phyloP scores from a whole-genome alignment of 2,888 invertebrate species.

The Lucinisca nassula region DNA sequence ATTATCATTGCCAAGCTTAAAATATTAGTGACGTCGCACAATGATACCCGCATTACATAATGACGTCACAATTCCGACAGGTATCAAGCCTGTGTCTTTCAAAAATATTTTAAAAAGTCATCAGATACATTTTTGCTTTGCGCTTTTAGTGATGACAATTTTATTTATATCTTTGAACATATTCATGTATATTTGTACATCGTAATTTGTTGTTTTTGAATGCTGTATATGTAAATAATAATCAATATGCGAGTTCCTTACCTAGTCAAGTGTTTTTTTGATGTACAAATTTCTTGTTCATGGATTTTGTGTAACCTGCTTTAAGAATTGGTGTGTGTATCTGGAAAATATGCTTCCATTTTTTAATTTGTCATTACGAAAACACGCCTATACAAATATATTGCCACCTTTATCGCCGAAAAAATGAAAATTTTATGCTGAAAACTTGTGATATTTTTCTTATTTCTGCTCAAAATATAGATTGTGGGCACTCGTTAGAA shows the following conservation, averaged over 20 bases:
- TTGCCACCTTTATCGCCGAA: too few relatives aligned
- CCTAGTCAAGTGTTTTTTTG: conserved; percentile 6
- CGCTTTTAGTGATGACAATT: neutral
- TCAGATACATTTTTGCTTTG: neutral
- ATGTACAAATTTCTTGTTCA: conserved; percentile 1
- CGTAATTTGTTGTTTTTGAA: neutral
- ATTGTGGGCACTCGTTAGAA: too few relatives aligned
- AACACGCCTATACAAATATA: too few relatives aligned
- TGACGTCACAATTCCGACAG: neutral
- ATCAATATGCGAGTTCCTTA: neutral
- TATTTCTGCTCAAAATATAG: too few relatives aligned
- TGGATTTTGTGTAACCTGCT: neutral
- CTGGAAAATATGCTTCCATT: too few relatives aligned
- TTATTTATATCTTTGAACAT: neutral
- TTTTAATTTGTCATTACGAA: too few relatives aligned
- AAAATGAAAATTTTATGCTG: too few relatives aligned
- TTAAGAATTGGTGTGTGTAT: neutral
- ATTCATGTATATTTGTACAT: neutral
- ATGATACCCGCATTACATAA: neutral
- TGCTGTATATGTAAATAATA: neutral
- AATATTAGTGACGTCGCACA: too few relatives aligned
- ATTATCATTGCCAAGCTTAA: too few relatives aligned
- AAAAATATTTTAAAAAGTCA: neutral
- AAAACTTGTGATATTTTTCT: too few relatives aligned
- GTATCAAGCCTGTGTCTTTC: neutral